Evolutionary conservation across 2,113 vertebrate species (phyloP), one percentile per base, ranked within the genome.

Genomic region (Saguinus midas): DNA sequence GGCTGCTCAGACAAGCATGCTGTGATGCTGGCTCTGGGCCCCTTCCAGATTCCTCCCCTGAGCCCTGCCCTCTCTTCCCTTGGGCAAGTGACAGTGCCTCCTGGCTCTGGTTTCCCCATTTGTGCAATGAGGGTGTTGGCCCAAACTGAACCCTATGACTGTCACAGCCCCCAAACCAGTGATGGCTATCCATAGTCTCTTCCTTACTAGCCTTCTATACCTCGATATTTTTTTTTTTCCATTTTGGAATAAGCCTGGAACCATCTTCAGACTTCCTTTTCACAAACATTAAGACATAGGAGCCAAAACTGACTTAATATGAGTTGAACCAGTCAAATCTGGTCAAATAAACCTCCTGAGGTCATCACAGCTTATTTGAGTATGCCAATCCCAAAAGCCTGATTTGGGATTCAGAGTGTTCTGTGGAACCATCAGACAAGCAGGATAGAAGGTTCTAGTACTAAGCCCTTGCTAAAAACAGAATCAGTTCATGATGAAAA

Each of bases 321-420:
- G 58, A 94, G 16, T 86, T n/a, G 25, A 92, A 58, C 73, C n/a
- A 84, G 25, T 87, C 61, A 68, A n/a, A 84, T 61, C 43, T 90
- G 75, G 58, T 82, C n/a, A 72, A 86, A 55, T 85, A 14, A 81
- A 88, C 43, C 35, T 68, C 78, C 40, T 11, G 21, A 82, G 55
- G 55, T 27, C 14, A 50, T 45, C 64, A 52, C 20, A 37, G 68
- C 37, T 70, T 83, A 75, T 57, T 81, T 88, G 55, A 87, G 52
- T 32, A 32, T 68, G 29, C 37, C 27, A 29, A 21, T 91, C 70
- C 90, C 68, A 2, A 89, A 88, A 90, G 48, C 35, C 72, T 85
- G 21, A 48, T 48, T 57, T 88, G 87, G 61, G 76, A 72, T 43
- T 81, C 82, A 70, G 25, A 45, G 78, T 48, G 61, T 55, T 79